Percentiles rank a stretch among this genome's conserved stretches.
Evolutionary conservation across 2,113 vertebrate species (phyloP).

Genomic region (Vicugna pacos): DNA sequence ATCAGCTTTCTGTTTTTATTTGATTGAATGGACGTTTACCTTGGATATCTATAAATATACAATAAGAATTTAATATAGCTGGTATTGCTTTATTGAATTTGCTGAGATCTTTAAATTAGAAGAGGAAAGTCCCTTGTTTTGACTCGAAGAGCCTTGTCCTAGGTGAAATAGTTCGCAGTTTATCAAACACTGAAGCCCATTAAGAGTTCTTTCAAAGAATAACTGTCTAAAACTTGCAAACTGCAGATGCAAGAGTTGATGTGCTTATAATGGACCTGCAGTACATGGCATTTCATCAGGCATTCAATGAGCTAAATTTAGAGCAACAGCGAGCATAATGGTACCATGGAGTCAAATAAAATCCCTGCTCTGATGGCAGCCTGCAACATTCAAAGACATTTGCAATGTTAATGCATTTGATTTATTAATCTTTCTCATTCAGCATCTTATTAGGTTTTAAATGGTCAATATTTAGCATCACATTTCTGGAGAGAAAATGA

Average conservation of each 20-base stretch:
- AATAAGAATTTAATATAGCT: background rate
- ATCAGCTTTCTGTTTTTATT: background rate
- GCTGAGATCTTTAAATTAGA: background rate
- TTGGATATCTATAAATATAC: background rate
- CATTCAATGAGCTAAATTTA: background rate
- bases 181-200: background rate
- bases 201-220: constrained; percentile 59
- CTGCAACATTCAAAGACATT: constrained; percentile 55
- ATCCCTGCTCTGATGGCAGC: constrained; percentile 16
- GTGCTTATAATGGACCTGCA: constrained; percentile 69
- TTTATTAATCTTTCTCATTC: constrained; percentile 66
- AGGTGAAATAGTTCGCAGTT: constrained; percentile 39
- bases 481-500: constrained; percentile 61
- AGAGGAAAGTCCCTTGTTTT: background rate
- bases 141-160: background rate
- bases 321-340: background rate
- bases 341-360: constrained; percentile 60
- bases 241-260: constrained; percentile 58
- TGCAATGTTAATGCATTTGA: constrained; percentile 67
- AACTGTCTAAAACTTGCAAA: constrained; percentile 63
- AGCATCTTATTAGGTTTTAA: constrained; percentile 57
- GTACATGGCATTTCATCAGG: constrained; percentile 59
- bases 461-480: constrained; percentile 57
- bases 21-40: background rate
- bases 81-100: background rate